Conservation (phyloP, 2,113 vertebrate genomes). For the Oncorhynchus keta region DNA sequence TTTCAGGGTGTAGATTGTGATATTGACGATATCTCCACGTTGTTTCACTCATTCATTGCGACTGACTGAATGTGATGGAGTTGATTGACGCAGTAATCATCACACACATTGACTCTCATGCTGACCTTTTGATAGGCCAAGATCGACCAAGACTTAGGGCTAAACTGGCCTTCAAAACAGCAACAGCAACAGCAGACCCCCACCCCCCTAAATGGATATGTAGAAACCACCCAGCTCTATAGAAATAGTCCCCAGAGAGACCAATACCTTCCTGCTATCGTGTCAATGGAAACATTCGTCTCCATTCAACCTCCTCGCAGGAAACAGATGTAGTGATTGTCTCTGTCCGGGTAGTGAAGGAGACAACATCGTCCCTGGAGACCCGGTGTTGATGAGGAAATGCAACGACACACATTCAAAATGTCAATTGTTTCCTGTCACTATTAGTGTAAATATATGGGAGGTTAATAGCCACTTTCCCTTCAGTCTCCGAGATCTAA, state of each 20-base stretch:
- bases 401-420: conserved; percentile 2
- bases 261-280: not conserved
- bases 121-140: too few species aligned
- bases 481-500: not conserved
- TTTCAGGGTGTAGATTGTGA: too few species aligned
- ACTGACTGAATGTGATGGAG: too few species aligned
- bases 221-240: not conserved
- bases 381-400: conserved; percentile 1
- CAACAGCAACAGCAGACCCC: too few species aligned
- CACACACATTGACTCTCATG: too few species aligned
- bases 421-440: conserved; percentile 1
- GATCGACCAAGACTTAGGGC: too few species aligned
- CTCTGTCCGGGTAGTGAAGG: not conserved
- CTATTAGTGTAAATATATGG: not conserved
- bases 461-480: conserved; percentile 8
- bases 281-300: conserved; percentile 2
- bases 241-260: not conserved
- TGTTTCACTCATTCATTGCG: too few species aligned
- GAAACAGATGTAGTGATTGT: not conserved
- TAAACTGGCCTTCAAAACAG: too few species aligned
- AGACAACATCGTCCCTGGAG: not conserved
- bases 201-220: too few species aligned
- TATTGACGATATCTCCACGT: too few species aligned
- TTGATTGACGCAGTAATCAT: too few species aligned
- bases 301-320: not conserved